A percentile compares a stretch with the other conserved stretches of the same genome.
These are phyloP conservation scores for Solenopsis fugax DNA, from an alignment of 1,140 invertebrate genomes.

Conservation along the genomic window DNA sequence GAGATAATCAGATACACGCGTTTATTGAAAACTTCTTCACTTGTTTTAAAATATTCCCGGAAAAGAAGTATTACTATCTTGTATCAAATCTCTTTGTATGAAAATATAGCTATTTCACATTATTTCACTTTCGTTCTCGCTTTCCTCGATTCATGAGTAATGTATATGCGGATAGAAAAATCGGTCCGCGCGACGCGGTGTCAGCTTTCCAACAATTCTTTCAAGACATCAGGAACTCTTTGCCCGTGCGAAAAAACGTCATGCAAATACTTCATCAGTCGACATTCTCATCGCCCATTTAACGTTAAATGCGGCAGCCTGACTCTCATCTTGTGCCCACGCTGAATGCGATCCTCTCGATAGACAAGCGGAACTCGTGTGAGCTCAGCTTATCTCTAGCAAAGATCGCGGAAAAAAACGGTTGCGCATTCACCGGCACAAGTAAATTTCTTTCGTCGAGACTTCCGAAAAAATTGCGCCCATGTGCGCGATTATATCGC, in stretches of 20 bases:
- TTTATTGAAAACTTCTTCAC: not conserved
- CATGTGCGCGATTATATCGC: slow-evolving; percentile 30
- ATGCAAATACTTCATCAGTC: slow-evolving; percentile 45
- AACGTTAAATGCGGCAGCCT: slow-evolving; percentile 30
- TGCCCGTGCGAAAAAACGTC: slow-evolving; percentile 11
- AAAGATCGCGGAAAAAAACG: slow-evolving; percentile 27
- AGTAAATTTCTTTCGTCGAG: slow-evolving; percentile 48
- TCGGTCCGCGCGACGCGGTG: not conserved
- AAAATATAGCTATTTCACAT: not conserved
- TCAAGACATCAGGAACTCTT: not conserved
- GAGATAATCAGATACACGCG: not conserved
- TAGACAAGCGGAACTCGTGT: slow-evolving; percentile 48
- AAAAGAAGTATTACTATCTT: not conserved
- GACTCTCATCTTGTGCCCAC: slow-evolving; percentile 31
- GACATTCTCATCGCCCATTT: slow-evolving; percentile 49
- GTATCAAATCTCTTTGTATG: not conserved
- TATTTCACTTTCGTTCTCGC: not conserved
- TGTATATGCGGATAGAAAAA: not conserved
- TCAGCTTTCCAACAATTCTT: slow-evolving; percentile 32
- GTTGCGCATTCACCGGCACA: slow-evolving; percentile 51
- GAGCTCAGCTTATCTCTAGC: slow-evolving; percentile 21
- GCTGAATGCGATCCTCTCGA: slow-evolving; percentile 42
- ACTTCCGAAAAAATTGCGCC: slow-evolving; percentile 45
- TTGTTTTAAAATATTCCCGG: not conserved
- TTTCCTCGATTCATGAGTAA: not conserved